Percentiles rank a stretch among this genome's conserved stretches.
Evolutionary conservation across 2,888 invertebrate species (phyloP).

Genomic region (Rhorus exstirpatorius): DNA sequence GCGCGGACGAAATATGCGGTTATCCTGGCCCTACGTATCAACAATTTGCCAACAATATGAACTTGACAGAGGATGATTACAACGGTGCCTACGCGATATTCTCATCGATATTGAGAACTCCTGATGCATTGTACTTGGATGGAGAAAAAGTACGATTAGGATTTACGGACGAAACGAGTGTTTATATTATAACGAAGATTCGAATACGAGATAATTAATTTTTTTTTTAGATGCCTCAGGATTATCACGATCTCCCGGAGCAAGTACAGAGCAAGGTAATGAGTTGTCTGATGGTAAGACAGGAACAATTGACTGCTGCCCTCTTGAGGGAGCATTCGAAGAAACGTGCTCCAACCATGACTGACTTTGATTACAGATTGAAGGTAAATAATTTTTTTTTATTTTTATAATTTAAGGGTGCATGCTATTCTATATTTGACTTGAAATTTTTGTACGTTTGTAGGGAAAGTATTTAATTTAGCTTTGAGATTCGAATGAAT

Average conservation of each 20-base stretch:
- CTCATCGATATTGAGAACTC: constrained; percentile 76
- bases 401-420: neutral
- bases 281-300: constrained; percentile 78
- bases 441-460: too few species aligned
- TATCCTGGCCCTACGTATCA: constrained; percentile 77
- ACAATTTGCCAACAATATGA: constrained; percentile 77
- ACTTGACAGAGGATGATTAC: constrained; percentile 80
- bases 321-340: constrained; percentile 79
- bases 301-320: constrained; percentile 78
- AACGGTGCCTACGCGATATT: constrained; percentile 76
- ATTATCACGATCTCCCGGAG: constrained; percentile 81
- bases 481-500: too few species aligned
- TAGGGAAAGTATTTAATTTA: too few species aligned
- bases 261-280: constrained; percentile 77
- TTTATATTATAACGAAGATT: neutral
- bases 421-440: too few species aligned
- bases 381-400: constrained; percentile 79
- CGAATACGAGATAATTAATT: neutral
- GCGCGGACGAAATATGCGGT: constrained; percentile 82
- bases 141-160: constrained; percentile 78
- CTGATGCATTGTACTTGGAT: constrained; percentile 77
- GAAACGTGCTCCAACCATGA: constrained; percentile 82
- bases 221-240: constrained; percentile 79
- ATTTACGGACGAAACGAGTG: neutral
- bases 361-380: constrained; percentile 87